Evolutionary conservation across 2,113 vertebrate species (phyloP), one percentile per base, ranked within the genome.

Genomic region (Labeo rohita): DNA sequence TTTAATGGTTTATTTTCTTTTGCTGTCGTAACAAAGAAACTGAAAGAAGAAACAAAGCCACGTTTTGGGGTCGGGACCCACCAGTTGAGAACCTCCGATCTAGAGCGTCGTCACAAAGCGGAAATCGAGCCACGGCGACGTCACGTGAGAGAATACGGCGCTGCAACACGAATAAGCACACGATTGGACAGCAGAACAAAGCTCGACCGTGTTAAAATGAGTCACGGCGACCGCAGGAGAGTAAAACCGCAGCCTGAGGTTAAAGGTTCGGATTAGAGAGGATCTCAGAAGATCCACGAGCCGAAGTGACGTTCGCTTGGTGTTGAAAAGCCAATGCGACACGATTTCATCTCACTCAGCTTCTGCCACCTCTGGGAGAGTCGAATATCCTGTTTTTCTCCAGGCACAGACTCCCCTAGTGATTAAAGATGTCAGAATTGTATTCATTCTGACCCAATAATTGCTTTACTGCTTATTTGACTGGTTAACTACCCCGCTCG

Each of bases 341-440:
- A 39, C 0, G 34, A 18, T 39, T 70, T 72, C 68, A 72, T 72
- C 68, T 45, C 68, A 43, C 11, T 34, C 36, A 73, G 36, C 70
- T 56, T 59, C 18, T 39, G 13, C 50, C 15, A 15, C 5, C 49
- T 43, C 76, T 11, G 49, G 52, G n/a, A 34, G 23, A 77, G 75
- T 2, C 23, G 15, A 39, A 8, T 8, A 34, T 39, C 11, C 49
- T 56, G 90, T 94, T 90, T 95, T 94, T 93, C 94, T 95, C 92
- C 90, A 94, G 94, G 94, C 94, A 92, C 88, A 91, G 92, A 92
- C 70, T 88, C 90, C 94, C 91, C 88, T 88, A 94, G 93, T 96
- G 95, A 96, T 96, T 96, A 95, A 94, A 95, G 92, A 95, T 95
- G 94, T 94, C 92, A 91, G 91, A 94, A 93, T 95, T 95, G 92